Evolutionary conservation across 1,140 invertebrate species (phyloP).

Genomic region (Tetramorium alpestre): DNA sequence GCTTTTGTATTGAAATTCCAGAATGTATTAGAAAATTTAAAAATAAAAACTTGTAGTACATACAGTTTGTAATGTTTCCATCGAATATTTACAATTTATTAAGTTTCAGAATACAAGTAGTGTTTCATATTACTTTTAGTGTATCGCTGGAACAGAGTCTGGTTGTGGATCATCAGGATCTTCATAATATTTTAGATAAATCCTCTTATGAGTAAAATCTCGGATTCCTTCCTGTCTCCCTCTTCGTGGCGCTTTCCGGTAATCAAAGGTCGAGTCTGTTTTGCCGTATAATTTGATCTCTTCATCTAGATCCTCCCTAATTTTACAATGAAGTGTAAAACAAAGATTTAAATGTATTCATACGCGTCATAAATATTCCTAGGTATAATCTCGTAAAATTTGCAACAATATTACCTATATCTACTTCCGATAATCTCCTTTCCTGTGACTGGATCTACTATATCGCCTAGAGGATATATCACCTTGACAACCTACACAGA

Average conservation of each 20-base stretch:
- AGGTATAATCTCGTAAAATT: not conserved
- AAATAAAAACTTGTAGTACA: constrained; percentile 49
- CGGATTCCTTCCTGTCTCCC: constrained; percentile 93
- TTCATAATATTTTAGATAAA: constrained; percentile 91
- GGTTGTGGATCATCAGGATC: constrained; percentile 90
- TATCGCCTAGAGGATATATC: constrained; percentile 92
- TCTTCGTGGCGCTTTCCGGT: constrained; percentile 91
- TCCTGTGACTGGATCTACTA: constrained; percentile 93
- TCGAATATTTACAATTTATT: constrained; percentile 48
- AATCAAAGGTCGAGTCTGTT: constrained; percentile 89
- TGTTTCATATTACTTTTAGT: not conserved
- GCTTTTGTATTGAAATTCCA: constrained; percentile 36
- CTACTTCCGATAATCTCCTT: constrained; percentile 90
- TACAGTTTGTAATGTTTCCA: not conserved
- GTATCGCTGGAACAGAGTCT: constrained; percentile 84
- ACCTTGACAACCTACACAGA: constrained; percentile 89
- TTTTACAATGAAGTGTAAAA: constrained; percentile 51
- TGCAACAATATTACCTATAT: constrained; percentile 86
- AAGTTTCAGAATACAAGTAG: not conserved
- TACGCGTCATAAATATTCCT: not conserved
- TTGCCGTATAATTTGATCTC: constrained; percentile 90
- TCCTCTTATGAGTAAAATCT: constrained; percentile 92
- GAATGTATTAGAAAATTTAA: constrained; percentile 24
- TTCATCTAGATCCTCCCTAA: constrained; percentile 90
- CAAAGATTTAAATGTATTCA: not conserved